A percentile compares a stretch with the other conserved stretches of the same genome.
phyloP scores from a whole-genome alignment of 1,140 invertebrate species.

The Magallana gigas region DNA sequence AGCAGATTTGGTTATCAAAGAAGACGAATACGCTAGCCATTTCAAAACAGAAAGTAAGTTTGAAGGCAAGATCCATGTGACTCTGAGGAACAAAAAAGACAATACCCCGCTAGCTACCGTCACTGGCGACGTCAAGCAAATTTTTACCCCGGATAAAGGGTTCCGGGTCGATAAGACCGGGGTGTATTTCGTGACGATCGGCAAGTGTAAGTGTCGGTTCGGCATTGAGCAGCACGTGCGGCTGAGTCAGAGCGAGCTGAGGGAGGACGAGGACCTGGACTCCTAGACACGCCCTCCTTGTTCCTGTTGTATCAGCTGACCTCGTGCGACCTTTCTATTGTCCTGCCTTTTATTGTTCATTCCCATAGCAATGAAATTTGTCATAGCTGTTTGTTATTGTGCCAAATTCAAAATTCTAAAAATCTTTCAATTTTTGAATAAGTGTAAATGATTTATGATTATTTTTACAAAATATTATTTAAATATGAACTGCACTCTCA shows the following conservation, averaged over 20 bases:
- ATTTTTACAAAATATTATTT: no score
- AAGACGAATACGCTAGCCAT: constrained; percentile 79
- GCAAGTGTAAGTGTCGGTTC: constrained; percentile 77
- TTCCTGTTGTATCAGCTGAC: no score
- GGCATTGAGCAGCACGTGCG: constrained; percentile 79
- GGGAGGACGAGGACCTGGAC: neutral
- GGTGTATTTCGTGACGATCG: constrained; percentile 72
- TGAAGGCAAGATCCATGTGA: constrained; percentile 78
- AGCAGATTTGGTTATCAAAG: constrained; percentile 80
- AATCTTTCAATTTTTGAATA: no score
- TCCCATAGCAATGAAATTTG: no score
- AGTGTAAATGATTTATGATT: no score
- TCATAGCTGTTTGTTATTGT: no score
- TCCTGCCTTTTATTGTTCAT: no score
- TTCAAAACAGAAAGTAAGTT: constrained; percentile 78
- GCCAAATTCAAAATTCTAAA: no score
- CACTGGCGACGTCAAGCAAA: constrained; percentile 72
- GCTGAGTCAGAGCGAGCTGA: constrained; percentile 56
- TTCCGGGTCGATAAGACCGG: constrained; percentile 72
- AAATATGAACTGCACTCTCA: no score
- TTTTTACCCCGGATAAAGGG: constrained; percentile 72
- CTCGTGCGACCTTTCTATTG: no score
- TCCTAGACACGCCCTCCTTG: neutral
- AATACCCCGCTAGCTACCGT: constrained; percentile 74
- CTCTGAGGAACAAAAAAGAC: constrained; percentile 74